phyloP scores from a whole-genome alignment of 2,797 vertebrate species.

The Amazona ochrocephala region DNA sequence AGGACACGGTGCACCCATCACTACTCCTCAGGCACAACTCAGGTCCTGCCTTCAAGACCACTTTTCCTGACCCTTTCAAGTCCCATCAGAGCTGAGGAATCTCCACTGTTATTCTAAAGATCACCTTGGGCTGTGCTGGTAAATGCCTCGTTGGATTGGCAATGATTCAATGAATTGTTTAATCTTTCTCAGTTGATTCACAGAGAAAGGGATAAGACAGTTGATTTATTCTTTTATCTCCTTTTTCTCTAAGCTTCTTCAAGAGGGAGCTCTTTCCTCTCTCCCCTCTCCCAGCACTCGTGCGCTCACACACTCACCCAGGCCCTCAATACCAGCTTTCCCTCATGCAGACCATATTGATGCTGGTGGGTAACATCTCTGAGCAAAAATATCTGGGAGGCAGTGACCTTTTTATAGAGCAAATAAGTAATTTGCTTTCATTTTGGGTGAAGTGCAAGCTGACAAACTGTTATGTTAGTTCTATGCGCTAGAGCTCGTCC shows the following conservation, averaged over 20 bases:
- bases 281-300: background rate
- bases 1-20: background rate
- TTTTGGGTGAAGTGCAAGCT: background rate
- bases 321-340: background rate
- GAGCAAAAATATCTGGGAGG: background rate
- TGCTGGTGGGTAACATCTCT: background rate
- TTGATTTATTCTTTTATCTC: background rate
- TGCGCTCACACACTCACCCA: background rate
- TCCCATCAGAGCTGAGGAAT: background rate
- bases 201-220: background rate
- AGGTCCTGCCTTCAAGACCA: background rate
- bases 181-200: conserved; percentile 39
- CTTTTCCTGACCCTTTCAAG: background rate
- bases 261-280: background rate
- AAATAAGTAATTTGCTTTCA: conserved; percentile 9
- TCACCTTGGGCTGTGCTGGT: background rate
- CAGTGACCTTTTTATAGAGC: background rate
- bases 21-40: background rate
- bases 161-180: conserved; percentile 59
- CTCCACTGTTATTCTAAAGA: background rate
- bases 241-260: background rate
- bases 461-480: conserved; percentile 3
- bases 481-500: background rate
- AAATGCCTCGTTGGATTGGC: conserved; percentile 18
- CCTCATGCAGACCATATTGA: background rate